Percentiles rank a stretch among this genome's conserved stretches.
Conservation (phyloP, 2,888 invertebrate species). For the Drosophila nigritarsus region DNA sequence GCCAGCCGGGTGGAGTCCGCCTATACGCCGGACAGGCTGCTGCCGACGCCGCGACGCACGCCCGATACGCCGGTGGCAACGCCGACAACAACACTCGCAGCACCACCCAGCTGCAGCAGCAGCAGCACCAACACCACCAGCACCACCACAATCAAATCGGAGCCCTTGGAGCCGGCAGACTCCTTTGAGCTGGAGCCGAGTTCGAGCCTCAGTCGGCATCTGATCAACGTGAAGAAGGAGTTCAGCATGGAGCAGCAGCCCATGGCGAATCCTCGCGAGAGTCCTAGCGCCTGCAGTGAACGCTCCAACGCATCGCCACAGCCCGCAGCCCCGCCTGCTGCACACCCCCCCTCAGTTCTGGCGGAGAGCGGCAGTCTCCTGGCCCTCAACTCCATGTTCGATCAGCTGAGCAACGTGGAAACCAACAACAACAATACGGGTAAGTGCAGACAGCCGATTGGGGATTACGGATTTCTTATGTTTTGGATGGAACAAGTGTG, state of each 20-base stretch:
- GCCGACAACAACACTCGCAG: slow-evolving; percentile 62
- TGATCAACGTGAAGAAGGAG: slow-evolving; percentile 86
- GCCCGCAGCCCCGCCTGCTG: slow-evolving; percentile 67
- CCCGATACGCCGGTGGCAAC: slow-evolving; percentile 52
- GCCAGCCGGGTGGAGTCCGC: slow-evolving; percentile 91
- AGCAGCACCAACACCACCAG: slow-evolving; percentile 36
- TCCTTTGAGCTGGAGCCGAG: slow-evolving; percentile 35
- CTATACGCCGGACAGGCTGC: slow-evolving; percentile 90
- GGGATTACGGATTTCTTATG: neutral
- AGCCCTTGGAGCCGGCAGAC: slow-evolving; percentile 75
- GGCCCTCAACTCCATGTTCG: slow-evolving; percentile 95
- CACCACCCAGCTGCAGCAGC: slow-evolving; percentile 75
- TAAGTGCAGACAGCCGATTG: neutral
- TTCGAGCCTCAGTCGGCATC: slow-evolving; percentile 63
- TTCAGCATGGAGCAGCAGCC: slow-evolving; percentile 71
- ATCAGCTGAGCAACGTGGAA: slow-evolving; percentile 86
- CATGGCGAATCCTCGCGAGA: slow-evolving; percentile 81
- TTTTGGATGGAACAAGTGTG: neutral
- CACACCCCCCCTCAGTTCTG: slow-evolving; percentile 80
- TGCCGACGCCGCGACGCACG: slow-evolving; percentile 62
- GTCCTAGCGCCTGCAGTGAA: slow-evolving; percentile 89
- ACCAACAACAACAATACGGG: slow-evolving; percentile 56
- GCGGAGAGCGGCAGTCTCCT: slow-evolving; percentile 86
- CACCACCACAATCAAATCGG: slow-evolving; percentile 76
- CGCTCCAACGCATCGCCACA: slow-evolving; percentile 90